Conservation (phyloP, 2,797 vertebrate genomes). For the Diceros bicornis region DNA sequence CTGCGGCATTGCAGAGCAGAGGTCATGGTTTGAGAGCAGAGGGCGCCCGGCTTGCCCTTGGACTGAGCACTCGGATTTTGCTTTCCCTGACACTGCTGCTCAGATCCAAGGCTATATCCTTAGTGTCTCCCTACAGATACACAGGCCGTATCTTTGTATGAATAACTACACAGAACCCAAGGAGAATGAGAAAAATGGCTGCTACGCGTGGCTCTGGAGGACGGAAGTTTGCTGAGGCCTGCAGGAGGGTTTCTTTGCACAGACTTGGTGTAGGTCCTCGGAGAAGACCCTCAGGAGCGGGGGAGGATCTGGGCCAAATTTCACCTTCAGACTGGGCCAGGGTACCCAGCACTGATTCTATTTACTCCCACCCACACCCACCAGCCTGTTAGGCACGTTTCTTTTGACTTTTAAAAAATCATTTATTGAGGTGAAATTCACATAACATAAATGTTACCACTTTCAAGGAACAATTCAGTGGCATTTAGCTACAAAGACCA, state of each 20-base stretch:
- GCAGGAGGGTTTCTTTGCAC: not conserved
- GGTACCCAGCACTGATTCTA: not conserved
- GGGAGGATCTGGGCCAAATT: not conserved
- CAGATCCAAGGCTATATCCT: not conserved
- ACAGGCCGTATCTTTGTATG: not conserved
- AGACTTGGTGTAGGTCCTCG: not conserved
- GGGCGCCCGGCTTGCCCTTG: not conserved
- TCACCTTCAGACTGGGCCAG: not conserved
- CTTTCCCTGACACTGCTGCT: not conserved
- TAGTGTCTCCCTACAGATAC: not conserved
- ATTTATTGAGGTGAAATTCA: not conserved
- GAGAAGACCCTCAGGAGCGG: not conserved
- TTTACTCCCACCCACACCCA: not conserved
- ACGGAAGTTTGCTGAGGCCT: not conserved
- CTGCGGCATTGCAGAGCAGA: not conserved
- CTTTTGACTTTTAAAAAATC: not conserved
- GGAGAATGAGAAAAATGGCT: not conserved
- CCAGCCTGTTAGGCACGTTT: not conserved
- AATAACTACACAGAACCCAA: not conserved
- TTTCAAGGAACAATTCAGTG: not conserved
- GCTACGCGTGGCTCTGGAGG: accelerated
- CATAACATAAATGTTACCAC: not conserved
- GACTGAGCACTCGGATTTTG: not conserved
- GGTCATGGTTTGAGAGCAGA: not conserved
- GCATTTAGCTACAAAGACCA: not conserved